Conservation (phyloP, 1,140 invertebrate genomes). For the Thaumetopoea pityocampa region DNA sequence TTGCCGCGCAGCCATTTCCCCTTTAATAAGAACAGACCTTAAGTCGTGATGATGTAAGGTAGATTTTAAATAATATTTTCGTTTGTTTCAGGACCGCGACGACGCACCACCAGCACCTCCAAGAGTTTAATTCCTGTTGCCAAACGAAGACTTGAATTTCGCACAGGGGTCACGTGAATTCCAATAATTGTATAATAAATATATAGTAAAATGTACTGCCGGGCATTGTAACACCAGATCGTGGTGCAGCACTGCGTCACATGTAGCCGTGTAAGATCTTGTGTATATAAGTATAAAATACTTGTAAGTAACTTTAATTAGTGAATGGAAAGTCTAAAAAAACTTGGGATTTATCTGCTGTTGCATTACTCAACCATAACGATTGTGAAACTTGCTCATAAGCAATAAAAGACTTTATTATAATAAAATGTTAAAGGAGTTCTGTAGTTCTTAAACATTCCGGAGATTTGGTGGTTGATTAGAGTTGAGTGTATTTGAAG, state of each 20-base stretch:
- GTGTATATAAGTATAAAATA: slow-evolving; percentile 21
- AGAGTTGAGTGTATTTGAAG: too few species aligned
- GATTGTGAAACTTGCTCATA: too few species aligned
- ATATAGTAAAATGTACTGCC: slow-evolving; percentile 18
- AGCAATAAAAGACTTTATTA: too few species aligned
- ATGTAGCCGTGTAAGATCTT: slow-evolving; percentile 16
- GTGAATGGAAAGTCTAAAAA: slow-evolving; percentile 10
- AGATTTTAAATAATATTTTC: neutral
- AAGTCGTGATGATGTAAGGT: too few species aligned
- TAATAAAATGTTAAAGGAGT: too few species aligned
- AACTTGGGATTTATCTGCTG: too few species aligned
- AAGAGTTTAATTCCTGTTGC: slow-evolving; percentile 43
- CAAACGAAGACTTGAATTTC: too few species aligned
- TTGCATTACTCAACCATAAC: too few species aligned
- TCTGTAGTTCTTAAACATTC: too few species aligned
- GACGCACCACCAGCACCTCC: slow-evolving; percentile 73
- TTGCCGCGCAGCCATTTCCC: too few species aligned
- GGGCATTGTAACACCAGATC: slow-evolving; percentile 4
- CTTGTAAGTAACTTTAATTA: slow-evolving; percentile 8
- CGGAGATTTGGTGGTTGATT: too few species aligned
- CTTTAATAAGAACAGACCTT: too few species aligned
- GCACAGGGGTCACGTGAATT: slow-evolving; percentile 32
- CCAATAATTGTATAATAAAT: slow-evolving; percentile 38
- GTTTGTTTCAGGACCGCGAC: slow-evolving; percentile 60
- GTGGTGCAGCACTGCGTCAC: neutral